These are phyloP conservation scores for Enchytraeus crypticus DNA, from an alignment of 2,888 invertebrate genomes.

Conservation along the genomic window DNA sequence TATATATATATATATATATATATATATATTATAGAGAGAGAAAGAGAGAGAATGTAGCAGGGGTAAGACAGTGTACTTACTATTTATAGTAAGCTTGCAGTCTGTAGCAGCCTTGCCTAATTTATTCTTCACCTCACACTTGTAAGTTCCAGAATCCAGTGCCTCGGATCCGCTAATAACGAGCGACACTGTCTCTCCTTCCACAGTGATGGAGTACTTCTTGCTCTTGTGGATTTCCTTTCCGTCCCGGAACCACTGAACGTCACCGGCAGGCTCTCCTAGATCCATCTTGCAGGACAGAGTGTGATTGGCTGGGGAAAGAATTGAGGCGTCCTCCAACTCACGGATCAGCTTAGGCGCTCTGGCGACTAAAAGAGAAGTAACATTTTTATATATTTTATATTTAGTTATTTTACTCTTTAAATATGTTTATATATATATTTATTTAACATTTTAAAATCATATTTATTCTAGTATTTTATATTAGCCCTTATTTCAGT, in stretches of 20 bases:
- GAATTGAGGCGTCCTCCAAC: slow-evolving; percentile 21
- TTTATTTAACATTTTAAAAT: too few relatives aligned
- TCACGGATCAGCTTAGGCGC: slow-evolving; percentile 33
- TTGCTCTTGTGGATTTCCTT: slow-evolving; percentile 27
- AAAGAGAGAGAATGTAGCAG: too few relatives aligned
- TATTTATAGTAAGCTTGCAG: slow-evolving; percentile 39
- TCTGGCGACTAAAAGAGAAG: slow-evolving; percentile 22
- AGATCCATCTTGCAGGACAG: slow-evolving; percentile 33
- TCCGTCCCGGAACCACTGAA: slow-evolving; percentile 19
- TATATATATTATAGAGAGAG: too few relatives aligned
- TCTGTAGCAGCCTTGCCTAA: slow-evolving; percentile 43
- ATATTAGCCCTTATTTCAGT: too few relatives aligned
- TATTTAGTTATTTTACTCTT: too few relatives aligned
- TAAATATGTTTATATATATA: too few relatives aligned
- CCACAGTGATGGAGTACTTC: slow-evolving; percentile 41
- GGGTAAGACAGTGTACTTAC: too few relatives aligned
- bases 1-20: too few relatives aligned
- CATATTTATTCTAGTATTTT: too few relatives aligned
- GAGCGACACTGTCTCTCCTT: slow-evolving; percentile 48
- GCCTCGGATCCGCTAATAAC: slow-evolving; percentile 56
- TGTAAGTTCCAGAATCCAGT: slow-evolving; percentile 40
- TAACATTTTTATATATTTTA: background rate
- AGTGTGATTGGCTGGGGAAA: slow-evolving; percentile 17
- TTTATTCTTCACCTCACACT: slow-evolving; percentile 41
- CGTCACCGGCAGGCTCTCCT: slow-evolving; percentile 41